Evolutionary conservation across 2,113 vertebrate genomes (phyloP).

Genomic region (Cochlearius cochlearius): DNA sequence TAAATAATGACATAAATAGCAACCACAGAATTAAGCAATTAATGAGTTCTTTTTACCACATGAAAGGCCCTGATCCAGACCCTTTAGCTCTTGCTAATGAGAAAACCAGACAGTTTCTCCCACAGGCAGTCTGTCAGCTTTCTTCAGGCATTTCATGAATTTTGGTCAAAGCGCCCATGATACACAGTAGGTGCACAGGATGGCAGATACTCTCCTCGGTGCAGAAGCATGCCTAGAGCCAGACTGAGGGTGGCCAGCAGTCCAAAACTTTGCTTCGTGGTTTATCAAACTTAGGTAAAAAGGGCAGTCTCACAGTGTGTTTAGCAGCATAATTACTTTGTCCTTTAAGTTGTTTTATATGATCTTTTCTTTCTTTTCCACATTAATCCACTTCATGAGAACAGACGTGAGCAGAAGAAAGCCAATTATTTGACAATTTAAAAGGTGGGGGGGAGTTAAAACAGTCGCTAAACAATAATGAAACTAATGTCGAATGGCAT

Average conservation of each 20-base stretch:
- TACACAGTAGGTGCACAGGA: not conserved
- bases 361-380: not conserved
- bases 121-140: constrained; percentile 57
- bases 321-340: not conserved
- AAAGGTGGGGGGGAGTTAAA: constrained; percentile 20
- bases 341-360: not conserved
- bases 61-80: constrained; percentile 44
- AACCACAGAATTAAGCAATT: constrained; percentile 54
- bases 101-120: constrained; percentile 56
- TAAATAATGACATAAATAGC: constrained; percentile 61
- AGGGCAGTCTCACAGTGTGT: not conserved
- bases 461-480: constrained; percentile 55
- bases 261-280: not conserved
- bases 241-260: not conserved
- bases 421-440: constrained; percentile 58
- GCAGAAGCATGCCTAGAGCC: not conserved
- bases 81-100: constrained; percentile 62
- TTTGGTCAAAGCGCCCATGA: not conserved
- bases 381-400: constrained; percentile 7
- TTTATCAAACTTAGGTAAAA: not conserved
- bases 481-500: constrained; percentile 59
- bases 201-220: not conserved
- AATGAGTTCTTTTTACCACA: constrained; percentile 59
- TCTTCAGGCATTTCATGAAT: constrained; percentile 38
- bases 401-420: constrained; percentile 24